A percentile compares a stretch with the other conserved stretches of the same genome.
These are phyloP conservation scores for Hydractinia echinata DNA, from an alignment of 30 jellyfish, hydroid and myxozoan species.

Conservation along the genomic window DNA sequence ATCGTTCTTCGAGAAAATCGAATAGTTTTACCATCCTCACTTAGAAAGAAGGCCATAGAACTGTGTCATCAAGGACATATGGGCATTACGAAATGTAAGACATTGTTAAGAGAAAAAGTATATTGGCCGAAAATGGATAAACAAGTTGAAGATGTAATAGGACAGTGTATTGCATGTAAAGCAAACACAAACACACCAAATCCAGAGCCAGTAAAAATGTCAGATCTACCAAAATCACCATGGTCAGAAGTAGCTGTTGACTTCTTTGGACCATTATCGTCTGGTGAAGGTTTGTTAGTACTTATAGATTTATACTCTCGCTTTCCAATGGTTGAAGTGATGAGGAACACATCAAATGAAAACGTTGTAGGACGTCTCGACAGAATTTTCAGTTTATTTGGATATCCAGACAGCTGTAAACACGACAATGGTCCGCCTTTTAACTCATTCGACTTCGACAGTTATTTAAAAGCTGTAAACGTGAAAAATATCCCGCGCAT, in stretches of 20 bases:
- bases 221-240: constrained; percentile 22
- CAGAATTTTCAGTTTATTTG: constrained; percentile 8
- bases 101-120: constrained; percentile 12
- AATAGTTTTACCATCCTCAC: constrained; percentile 16
- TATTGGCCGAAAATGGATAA: constrained; percentile 20
- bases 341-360: constrained; percentile 5
- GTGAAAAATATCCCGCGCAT: too few relatives aligned
- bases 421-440: constrained; percentile 32
- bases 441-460: too few relatives aligned
- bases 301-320: constrained; percentile 3
- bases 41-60: constrained; percentile 6
- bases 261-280: constrained; percentile 28
- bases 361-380: background rate
- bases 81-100: constrained; percentile 10
- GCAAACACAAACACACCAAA: too few relatives aligned
- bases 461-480: too few relatives aligned
- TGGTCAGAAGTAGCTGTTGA: constrained; percentile 32
- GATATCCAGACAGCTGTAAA: background rate
- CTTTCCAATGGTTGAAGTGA: constrained; percentile 13
- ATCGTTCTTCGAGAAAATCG: constrained; percentile 10
- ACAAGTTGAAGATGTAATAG: background rate
- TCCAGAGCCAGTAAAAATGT: constrained; percentile 28
- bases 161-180: constrained; percentile 19
- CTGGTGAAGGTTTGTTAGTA: too few relatives aligned
- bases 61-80: constrained; percentile 32